A percentile compares a stretch with the other conserved stretches of the same genome.
Evolutionary conservation across 2,797 vertebrate genomes (phyloP).

Genomic region (Dryobates pubescens): DNA sequence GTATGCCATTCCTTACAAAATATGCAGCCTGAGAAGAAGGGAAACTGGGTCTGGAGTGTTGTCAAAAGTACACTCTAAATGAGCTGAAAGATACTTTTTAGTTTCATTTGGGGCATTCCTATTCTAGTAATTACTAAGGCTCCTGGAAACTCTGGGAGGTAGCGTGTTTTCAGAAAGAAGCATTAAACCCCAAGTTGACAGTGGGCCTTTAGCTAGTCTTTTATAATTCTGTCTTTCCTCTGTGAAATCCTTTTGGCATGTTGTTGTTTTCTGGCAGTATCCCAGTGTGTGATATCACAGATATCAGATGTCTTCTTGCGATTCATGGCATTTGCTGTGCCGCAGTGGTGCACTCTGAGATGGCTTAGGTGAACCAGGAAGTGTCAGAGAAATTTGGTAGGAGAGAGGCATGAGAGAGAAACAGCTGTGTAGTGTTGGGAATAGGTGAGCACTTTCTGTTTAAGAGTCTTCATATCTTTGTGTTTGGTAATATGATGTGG

Average conservation of each 20-base stretch:
- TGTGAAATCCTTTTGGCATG: slow-evolving; percentile 43
- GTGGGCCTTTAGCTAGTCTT: not conserved
- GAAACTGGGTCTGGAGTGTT: not conserved
- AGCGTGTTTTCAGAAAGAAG: not conserved
- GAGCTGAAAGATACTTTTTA: not conserved
- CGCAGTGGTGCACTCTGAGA: not conserved
- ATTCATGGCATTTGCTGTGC: not conserved
- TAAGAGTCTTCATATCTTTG: accelerated
- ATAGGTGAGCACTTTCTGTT: not conserved
- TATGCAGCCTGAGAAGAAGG: not conserved
- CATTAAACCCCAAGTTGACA: not conserved
- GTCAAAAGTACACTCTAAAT: not conserved
- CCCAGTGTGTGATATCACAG: slow-evolving; percentile 20
- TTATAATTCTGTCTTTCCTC: slow-evolving; percentile 27
- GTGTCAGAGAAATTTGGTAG: not conserved
- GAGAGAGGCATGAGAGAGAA: not conserved
- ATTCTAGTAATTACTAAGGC: not conserved
- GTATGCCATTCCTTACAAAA: not conserved
- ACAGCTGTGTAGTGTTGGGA: not conserved
- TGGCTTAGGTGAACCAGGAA: slow-evolving; percentile 24
- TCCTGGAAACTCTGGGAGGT: not conserved
- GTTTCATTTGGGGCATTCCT: not conserved
- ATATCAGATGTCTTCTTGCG: slow-evolving; percentile 27
- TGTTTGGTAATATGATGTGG: not conserved
- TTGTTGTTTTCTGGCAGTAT: slow-evolving; percentile 21